A percentile compares a stretch with the other conserved stretches of the same genome.
Conservation (phyloP, 1,140 invertebrate genomes). For the Plodia interpunctella region DNA sequence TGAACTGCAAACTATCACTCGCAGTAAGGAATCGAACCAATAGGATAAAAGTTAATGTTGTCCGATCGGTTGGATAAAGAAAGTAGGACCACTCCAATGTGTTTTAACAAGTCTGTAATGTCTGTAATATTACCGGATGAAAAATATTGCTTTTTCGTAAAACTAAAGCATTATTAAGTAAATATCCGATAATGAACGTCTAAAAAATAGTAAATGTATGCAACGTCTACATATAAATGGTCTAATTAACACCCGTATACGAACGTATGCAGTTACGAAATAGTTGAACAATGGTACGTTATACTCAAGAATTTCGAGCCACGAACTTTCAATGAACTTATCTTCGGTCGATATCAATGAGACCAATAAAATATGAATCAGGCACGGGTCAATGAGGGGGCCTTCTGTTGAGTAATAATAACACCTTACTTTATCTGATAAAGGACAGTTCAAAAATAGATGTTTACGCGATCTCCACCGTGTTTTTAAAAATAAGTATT, state of each 20-base stretch:
- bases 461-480: neutral
- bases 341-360: slow-evolving; percentile 17
- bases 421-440: neutral
- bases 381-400: slow-evolving; percentile 20
- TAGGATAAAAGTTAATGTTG: too few species aligned
- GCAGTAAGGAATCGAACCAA: too few species aligned
- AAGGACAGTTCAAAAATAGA: neutral
- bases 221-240: neutral
- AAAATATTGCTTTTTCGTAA: too few species aligned
- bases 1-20: too few species aligned
- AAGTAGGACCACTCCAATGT: too few species aligned
- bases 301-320: slow-evolving; percentile 15
- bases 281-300: slow-evolving; percentile 18
- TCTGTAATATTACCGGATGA: too few species aligned
- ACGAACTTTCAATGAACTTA: slow-evolving; percentile 29
- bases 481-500: neutral
- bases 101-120: too few species aligned
- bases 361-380: slow-evolving; percentile 23
- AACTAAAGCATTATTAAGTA: too few species aligned
- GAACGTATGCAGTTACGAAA: neutral
- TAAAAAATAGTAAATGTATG: neutral
- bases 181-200: neutral
- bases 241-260: slow-evolving; percentile 21
- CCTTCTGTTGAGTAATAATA: slow-evolving; percentile 27
- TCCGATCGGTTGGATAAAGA: too few species aligned